Evolutionary conservation across 2,797 vertebrate genomes (phyloP).

Genomic region (Staurois parvus): DNA sequence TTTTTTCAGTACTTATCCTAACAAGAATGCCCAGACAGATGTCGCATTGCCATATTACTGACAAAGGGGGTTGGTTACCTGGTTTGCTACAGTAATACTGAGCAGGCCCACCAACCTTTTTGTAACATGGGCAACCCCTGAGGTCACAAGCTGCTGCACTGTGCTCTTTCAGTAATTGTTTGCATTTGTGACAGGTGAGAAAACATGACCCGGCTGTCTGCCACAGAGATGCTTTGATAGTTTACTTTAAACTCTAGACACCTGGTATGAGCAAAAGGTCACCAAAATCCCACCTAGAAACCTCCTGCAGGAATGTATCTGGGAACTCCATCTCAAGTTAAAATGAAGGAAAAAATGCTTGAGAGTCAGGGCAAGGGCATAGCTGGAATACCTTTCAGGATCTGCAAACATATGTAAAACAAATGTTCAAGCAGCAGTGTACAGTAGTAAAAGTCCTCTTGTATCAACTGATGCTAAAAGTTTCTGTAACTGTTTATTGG

Average conservation of each 20-base stretch:
- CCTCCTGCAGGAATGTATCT: constrained; percentile 9
- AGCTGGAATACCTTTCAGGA: constrained; percentile 28
- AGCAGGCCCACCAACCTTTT: neutral
- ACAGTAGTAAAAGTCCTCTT: neutral
- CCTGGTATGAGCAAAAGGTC: constrained; percentile 5
- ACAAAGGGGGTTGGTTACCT: too few relatives aligned
- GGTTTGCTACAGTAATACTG: too few relatives aligned
- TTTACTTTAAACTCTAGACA: constrained; percentile 1
- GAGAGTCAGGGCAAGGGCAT: constrained; percentile 23
- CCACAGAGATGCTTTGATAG: neutral
- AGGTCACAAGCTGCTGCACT: neutral
- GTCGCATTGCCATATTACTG: too few relatives aligned
- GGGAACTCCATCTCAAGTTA: constrained; percentile 1
- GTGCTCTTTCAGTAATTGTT: neutral
- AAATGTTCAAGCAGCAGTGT: constrained; percentile 14
- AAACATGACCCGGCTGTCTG: neutral
- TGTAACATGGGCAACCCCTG: neutral
- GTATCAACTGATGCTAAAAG: neutral
- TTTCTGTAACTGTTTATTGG: neutral
- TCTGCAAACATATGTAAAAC: constrained; percentile 19
- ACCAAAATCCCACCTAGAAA: neutral
- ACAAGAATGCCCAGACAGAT: too few relatives aligned
- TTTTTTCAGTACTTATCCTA: too few relatives aligned
- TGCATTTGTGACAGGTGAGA: constrained; percentile 27
- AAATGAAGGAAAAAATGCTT: neutral